These are phyloP conservation scores for Horisme vitalbata DNA, from an alignment of 2,888 invertebrate genomes.

Conservation along the genomic window DNA sequence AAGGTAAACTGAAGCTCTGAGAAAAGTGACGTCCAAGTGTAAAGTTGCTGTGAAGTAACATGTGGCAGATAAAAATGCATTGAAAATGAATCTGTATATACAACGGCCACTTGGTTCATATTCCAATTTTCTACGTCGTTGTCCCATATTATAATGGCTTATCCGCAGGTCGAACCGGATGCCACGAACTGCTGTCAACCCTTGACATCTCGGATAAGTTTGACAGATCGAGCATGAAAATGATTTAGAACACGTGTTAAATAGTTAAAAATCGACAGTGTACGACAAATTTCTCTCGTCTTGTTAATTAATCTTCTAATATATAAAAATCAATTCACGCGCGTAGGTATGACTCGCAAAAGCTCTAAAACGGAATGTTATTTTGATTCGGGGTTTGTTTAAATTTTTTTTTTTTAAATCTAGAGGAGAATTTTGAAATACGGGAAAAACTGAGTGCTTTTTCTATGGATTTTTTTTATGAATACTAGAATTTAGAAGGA, in stretches of 20 bases:
- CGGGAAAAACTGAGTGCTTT: too few species aligned
- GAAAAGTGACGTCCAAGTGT: constrained; percentile 46
- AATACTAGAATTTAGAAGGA: too few species aligned
- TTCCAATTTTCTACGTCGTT: constrained; percentile 34
- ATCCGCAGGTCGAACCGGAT: constrained; percentile 67
- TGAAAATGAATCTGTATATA: constrained; percentile 46
- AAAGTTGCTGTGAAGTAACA: constrained; percentile 52
- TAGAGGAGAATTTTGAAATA: too few species aligned
- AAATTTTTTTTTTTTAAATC: too few species aligned
- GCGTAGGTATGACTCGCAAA: too few species aligned
- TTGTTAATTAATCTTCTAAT: constrained; percentile 31
- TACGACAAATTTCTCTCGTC: constrained; percentile 35
- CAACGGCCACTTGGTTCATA: constrained; percentile 38
- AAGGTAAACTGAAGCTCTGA: constrained; percentile 44
- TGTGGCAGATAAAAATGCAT: constrained; percentile 38
- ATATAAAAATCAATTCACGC: too few species aligned
- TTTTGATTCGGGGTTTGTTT: too few species aligned
- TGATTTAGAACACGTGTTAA: constrained; percentile 60
- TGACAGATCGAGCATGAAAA: constrained; percentile 72
- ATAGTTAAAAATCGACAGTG: constrained; percentile 39
- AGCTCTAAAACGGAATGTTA: too few species aligned
- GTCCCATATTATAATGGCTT: constrained; percentile 53
- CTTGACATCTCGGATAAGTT: constrained; percentile 75
- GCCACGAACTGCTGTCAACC: constrained; percentile 77
- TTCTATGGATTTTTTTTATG: too few species aligned